phyloP scores from a whole-genome alignment of 1,140 invertebrate species.

The Protaetia brevitarsis region DNA sequence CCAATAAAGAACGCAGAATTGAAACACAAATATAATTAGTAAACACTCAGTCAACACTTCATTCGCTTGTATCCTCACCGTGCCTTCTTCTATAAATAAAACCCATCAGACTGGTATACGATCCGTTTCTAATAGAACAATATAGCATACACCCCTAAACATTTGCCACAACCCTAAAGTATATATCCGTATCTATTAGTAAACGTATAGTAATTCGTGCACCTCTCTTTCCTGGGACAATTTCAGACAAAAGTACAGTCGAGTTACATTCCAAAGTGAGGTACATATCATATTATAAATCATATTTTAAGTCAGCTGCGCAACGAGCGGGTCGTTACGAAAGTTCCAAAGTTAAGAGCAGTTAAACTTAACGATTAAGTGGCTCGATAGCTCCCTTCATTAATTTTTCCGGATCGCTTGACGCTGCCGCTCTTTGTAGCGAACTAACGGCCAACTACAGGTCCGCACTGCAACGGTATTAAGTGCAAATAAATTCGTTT shows the following conservation, averaged over 20 bases:
- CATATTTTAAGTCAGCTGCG: background rate
- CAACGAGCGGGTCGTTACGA: background rate
- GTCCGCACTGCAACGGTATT: background rate
- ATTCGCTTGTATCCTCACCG: no score
- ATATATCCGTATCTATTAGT: no score
- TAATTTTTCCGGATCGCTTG: constrained; percentile 3
- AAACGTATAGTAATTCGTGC: no score
- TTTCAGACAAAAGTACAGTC: no score
- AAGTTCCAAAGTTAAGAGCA: background rate
- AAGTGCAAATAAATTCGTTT: background rate
- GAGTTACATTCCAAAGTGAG: background rate
- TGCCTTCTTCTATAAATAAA: constrained; percentile 17
- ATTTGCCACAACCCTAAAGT: background rate
- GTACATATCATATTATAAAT: background rate
- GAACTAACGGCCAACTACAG: constrained; percentile 2
- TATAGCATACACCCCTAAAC: background rate
- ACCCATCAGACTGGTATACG: background rate
- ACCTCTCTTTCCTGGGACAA: no score
- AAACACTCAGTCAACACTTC: constrained; percentile 12
- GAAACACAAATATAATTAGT: constrained; percentile 12
- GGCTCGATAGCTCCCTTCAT: constrained; percentile 10
- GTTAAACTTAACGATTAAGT: constrained; percentile 18
- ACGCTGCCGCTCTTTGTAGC: background rate
- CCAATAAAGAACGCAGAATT: constrained; percentile 10
- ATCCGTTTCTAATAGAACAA: constrained; percentile 1